Base-by-base conservation (phyloP, 2,797 vertebrate species). In the Momotus momota region DNA sequence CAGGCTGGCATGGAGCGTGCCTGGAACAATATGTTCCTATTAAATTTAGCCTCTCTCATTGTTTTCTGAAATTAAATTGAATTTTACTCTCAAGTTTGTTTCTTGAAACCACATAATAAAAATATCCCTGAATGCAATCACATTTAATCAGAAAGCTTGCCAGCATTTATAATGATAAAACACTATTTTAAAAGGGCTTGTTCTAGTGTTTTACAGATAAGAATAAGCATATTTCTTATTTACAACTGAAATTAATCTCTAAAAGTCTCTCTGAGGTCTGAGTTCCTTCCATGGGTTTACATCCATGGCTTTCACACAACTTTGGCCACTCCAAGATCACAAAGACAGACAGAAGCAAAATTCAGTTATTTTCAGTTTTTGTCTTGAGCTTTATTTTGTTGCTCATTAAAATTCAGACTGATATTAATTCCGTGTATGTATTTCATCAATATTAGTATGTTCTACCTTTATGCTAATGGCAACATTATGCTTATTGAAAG, bases 51-150 rank as follows among this genome's bases (percentile, higher is more conserved):
- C 90, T 88, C 85, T 95, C 78, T 94, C 92, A 48, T 75, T 96
- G 88, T 86, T 97, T 95, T 88, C 73, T 93, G 77, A 92, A 92
- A 96, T 95, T 96, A 97, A 97, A 97, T 95, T 97, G 90, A 90
- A 95, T 97, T 97, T 97, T 91, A 89, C 79, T 97, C 95, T 97
- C 82, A 85, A 91, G 71, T 97, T 97, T 97, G 96, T 97, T 97
- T 96, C 93, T 95, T 29, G 29, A 97, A 96, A 97, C 96, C 20
- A 7, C 81, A 81, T 95, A 91, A 95, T 96, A 97, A 97, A 98
- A 96, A 93, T 94, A 94, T 96, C 95, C 54, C 84, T 13, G 40
- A 94, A 87, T 78, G 77, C 91, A 90, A 75, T 77, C 58, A 35
- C 91, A 86, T 97, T 97, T 93, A 96, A 94, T 93, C 71, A 57